A percentile compares a stretch with the other conserved stretches of the same genome.
phyloP scores from a whole-genome alignment of 2,888 invertebrate species.

The Drosophila picticornis region DNA sequence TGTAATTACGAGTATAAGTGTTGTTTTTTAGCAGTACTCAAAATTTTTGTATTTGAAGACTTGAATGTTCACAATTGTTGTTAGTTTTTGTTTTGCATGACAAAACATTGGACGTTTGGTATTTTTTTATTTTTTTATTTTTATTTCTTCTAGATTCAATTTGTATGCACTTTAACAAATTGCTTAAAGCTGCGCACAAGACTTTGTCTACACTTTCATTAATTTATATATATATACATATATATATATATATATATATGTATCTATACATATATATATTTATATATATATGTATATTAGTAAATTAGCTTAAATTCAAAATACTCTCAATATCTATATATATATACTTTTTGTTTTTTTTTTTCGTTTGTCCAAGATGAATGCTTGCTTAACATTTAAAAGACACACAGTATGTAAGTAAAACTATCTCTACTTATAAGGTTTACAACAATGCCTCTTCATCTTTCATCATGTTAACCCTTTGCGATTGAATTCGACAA shows the following conservation, averaged over 20 bases:
- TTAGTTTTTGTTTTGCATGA: constrained; percentile 61
- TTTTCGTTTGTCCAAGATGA: constrained; percentile 28
- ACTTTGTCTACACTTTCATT: constrained; percentile 58
- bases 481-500: constrained; percentile 45
- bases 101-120: constrained; percentile 76
- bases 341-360: constrained; percentile 10
- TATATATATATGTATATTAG: constrained; percentile 18
- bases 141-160: constrained; percentile 46
- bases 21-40: constrained; percentile 42
- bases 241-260: constrained; percentile 12
- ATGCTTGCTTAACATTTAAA: constrained; percentile 69
- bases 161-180: constrained; percentile 58
- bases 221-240: constrained; percentile 14
- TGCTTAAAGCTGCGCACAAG: constrained; percentile 74
- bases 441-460: constrained; percentile 42
- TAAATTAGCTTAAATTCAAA: constrained; percentile 41
- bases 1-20: constrained; percentile 34
- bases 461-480: constrained; percentile 40
- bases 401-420: constrained; percentile 73
- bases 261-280: constrained; percentile 17
- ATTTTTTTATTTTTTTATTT: constrained; percentile 42
- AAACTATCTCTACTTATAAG: constrained; percentile 55
- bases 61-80: constrained; percentile 75
- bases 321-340: constrained; percentile 30
- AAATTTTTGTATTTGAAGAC: constrained; percentile 64